A percentile compares a stretch with the other conserved stretches of the same genome.
Conservation (phyloP, 92 coral and sea anemone species). For the Zoanthus solanderi region DNA sequence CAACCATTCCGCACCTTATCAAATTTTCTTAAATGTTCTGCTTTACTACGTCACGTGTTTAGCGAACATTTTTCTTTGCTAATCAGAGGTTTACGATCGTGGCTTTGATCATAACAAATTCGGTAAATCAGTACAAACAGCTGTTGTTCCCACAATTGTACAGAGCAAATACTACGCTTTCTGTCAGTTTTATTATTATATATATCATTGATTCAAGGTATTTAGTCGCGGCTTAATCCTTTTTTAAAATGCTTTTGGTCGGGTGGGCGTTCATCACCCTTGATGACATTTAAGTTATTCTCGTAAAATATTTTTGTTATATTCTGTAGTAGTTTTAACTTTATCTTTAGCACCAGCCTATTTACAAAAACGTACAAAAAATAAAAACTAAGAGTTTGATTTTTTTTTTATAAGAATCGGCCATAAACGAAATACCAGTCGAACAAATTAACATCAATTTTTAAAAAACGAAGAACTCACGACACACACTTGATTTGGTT, state of each 20-base stretch:
- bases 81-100: background rate
- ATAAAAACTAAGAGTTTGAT: background rate
- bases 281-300: slow-evolving; percentile 13
- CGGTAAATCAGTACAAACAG: background rate
- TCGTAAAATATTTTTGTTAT: background rate
- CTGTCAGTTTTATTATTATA: background rate
- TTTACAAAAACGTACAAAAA: background rate
- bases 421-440: background rate
- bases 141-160: background rate
- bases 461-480: background rate
- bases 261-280: slow-evolving; percentile 27
- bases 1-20: too few species aligned
- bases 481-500: background rate
- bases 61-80: background rate
- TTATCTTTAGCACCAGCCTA: background rate
- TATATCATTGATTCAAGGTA: background rate
- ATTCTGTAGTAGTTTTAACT: background rate
- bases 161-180: background rate
- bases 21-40: too few species aligned
- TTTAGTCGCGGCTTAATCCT: too few species aligned
- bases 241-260: background rate
- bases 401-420: background rate
- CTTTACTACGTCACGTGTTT: too few species aligned
- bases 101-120: background rate
- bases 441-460: background rate